Conservation (phyloP, 1,140 invertebrate species). For the Magallana angulata region DNA sequence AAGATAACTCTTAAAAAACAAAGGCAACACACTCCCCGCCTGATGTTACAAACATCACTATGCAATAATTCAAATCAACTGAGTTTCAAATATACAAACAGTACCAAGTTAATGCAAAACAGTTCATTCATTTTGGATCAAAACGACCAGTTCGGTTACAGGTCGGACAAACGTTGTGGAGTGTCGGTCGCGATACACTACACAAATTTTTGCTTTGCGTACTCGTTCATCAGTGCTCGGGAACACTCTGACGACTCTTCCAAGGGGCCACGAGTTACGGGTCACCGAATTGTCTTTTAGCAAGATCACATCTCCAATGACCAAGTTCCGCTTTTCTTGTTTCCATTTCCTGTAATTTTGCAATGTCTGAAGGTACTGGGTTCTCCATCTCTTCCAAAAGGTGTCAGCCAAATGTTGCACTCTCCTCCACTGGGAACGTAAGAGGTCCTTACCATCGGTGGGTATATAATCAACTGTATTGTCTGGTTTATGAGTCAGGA, state of each 20-base stretch:
- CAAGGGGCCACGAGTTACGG: constrained; percentile 41
- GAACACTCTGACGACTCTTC: constrained; percentile 9
- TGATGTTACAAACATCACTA: no score
- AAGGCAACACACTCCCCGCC: no score
- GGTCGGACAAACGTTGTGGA: constrained; percentile 12
- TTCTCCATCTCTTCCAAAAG: constrained; percentile 52
- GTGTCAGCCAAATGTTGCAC: constrained; percentile 43
- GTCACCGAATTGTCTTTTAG: background rate
- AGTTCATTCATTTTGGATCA: constrained; percentile 7
- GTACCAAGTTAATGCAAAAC: background rate
- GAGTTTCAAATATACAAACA: no score
- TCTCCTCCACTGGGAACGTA: constrained; percentile 38
- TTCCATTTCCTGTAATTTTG: constrained; percentile 47
- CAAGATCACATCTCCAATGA: constrained; percentile 5
- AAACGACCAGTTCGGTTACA: constrained; percentile 32
- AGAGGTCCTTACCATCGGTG: background rate
- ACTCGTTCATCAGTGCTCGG: constrained; percentile 2
- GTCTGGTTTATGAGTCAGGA: constrained; percentile 48
- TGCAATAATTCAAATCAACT: no score
- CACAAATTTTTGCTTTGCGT: constrained; percentile 37
- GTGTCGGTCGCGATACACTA: background rate
- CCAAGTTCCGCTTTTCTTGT: background rate
- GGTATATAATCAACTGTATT: background rate
- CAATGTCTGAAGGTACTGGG: constrained; percentile 39
- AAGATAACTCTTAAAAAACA: no score